Evolutionary conservation across 2,113 vertebrate genomes (phyloP), one percentile per base, ranked within the genome.

Genomic region (Panthera uncia): DNA sequence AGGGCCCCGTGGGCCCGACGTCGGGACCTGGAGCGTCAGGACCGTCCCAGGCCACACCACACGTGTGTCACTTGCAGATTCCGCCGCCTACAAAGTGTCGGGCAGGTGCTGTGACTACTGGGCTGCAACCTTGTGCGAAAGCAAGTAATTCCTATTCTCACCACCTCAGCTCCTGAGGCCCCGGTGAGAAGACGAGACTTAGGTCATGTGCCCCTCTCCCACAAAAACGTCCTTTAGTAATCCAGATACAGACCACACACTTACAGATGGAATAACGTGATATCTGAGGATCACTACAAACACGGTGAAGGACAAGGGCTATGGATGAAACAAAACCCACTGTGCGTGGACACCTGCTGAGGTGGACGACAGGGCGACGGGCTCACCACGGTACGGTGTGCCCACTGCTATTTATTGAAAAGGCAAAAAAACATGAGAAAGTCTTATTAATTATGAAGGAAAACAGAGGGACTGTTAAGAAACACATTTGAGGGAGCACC

Each of bases 341-440:
- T 0, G 29, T 15, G 19, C 0, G 2, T 0, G 13, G 55, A 48
- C 3, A 2, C 13, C 11, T 16, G 8, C 1, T 6, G 52, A n/a
- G 23, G 7, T 0, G 1, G 15, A 25, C 13, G 41, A 25, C 33
- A 41, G 66, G 21, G 11, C 0, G 21, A 9, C 3, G 1, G 4
- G 15, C 23, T 50, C 18, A 12, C 0, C 18, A 12, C 0, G 25
- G 21, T 3, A 7, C 19, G 11, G 6, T 0, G 4, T 3, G 16
- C 18, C 29, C 55, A 63, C 78, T 38, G 89, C 1, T 55, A 19
- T 9, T 87, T 15, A 76, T 0, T 36, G 38, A 29, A 61, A 57
- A 68, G 7, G 25, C 38, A 15, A 21, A 81, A 61, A 78, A 63
- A 7, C 27, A 11, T 13, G 27, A 91, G 13, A n/a, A 73, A n/a